Base-by-base conservation (phyloP, 23 tunicate genomes). In the Phallusia fumigata region DNA sequence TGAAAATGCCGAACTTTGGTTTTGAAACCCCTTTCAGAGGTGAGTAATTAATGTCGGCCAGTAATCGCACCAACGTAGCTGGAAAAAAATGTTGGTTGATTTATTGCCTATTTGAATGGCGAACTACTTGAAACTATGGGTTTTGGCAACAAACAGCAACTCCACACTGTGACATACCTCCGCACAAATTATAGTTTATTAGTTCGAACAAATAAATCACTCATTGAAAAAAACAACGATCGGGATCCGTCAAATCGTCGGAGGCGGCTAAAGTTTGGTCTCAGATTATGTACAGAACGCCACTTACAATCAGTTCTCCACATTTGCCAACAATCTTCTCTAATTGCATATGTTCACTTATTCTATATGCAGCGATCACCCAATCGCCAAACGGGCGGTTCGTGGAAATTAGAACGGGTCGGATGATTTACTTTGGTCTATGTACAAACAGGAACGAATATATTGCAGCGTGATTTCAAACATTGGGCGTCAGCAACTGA, bases 331-430 rank as follows among this genome's bases (percentile, higher is more conserved):
- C 69, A 24, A 6, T 58, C 69, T 8, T 58, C 69, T 58, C 69
- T 58, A 58, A 58, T 58, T 58, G 69, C 69, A 58, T 58, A 58
- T 58, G 69, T 58, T 58, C 69, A 58, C 69, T 58, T 58, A 21
- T 58, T 21, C 47, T 40, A 40, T n/a, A n/a, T 40, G 47, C 47
- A 5, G 47, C 47, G 47, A 40, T 40, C 47, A 10, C 8, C 5
- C 47, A 40, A 40, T 40, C 28, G 69, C 69, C 3, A 58, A 58
- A 24, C 11, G 69, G 69, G 69, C 69, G 69, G 28, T 58, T 24
- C 16, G 69, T 40, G 47, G 47, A 40, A 40, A 40, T 40, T 3
- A 40, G 10, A 58, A 58, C 16, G 16, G 28, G 15, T 16, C 69
- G 13, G 28, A 58, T 58, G 69, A 24, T 22, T 22, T 16, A 58